These are phyloP conservation scores for Brachionus rubens DNA, from an alignment of 1,140 invertebrate species.

Conservation along the genomic window DNA sequence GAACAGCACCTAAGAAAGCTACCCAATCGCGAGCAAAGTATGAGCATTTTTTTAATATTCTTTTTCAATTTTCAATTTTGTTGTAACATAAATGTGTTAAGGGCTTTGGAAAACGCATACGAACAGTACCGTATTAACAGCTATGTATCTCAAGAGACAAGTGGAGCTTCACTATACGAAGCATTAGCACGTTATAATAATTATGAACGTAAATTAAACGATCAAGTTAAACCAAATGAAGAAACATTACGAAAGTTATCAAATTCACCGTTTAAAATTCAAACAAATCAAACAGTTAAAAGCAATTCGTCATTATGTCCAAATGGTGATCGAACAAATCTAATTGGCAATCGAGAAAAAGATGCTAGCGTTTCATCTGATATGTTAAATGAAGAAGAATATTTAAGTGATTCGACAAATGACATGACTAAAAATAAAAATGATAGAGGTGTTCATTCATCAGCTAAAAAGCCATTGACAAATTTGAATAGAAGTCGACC, in stretches of 20 bases:
- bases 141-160: neutral
- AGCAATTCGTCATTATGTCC: neutral
- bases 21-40: conserved; percentile 15
- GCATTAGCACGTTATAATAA: conserved; percentile 27
- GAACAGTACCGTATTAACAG: neutral
- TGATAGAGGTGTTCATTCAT: neutral
- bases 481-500: neutral
- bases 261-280: neutral
- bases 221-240: conserved; percentile 17
- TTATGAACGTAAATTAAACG: conserved; percentile 41
- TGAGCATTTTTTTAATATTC: neutral
- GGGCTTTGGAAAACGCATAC: conserved; percentile 29
- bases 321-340: conserved; percentile 17
- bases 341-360: neutral
- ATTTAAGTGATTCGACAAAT: conserved; percentile 26
- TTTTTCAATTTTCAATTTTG: neutral
- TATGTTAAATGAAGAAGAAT: neutral
- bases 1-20: conserved; percentile 62
- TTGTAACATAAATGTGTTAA: neutral
- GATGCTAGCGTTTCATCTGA: conserved; percentile 4
- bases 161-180: conserved; percentile 18
- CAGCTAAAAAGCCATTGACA: neutral
- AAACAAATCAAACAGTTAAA: neutral
- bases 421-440: neutral
- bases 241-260: conserved; percentile 23